Base-by-base conservation (phyloP, 2,797 vertebrate genomes). In the Poeciliopsis infans region DNA sequence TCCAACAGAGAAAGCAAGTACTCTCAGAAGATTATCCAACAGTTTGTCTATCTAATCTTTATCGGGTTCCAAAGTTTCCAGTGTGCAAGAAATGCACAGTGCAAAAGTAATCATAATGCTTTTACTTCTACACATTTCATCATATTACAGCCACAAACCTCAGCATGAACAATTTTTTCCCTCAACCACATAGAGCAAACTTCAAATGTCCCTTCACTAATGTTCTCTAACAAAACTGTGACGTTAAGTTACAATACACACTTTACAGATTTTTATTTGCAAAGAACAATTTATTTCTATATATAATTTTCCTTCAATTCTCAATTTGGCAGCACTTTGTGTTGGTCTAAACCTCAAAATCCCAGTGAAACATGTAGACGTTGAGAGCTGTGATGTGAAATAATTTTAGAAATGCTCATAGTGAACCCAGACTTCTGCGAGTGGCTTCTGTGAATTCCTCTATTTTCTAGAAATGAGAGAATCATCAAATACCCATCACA, bases 401-500 rank as follows among this genome's bases (percentile, higher is more conserved):
- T 69, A 15, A 6, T 23, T 4, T 41, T 7, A n/a, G n/a, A 69
- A 66, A 64, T 4, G 31, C 16, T 66, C 33, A 6, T 2, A 15
- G 23, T 5, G 41, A n/a, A 15, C 13, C 4, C 2, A 12, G 5
- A 23, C 61, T 20, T 66, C 43, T 15, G 59, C 25, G n/a, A 69
- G 12, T 43, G 36, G 12, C 20, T 41, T 11, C 43, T 31, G 57
- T 16, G 8, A 43, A 72, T 46, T 15, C 39, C 25, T 31, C 18
- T 18, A 16, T 76, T 51, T 70, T 36, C 61, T 57, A 25, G 51
- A 76, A 74, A 73, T 64, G 39, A 49, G 74, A 49, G 59, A 80
- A 82, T 77, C 4, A 51, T 39, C 25, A 72, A 85, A 79, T 79
- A 83, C 83, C 46, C 79, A 75, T 61, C 28, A 72, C 57, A 77